Conservation (phyloP, 30 jellyfish, hydroid and myxozoan species). For the Phacellophora camtschatica region DNA sequence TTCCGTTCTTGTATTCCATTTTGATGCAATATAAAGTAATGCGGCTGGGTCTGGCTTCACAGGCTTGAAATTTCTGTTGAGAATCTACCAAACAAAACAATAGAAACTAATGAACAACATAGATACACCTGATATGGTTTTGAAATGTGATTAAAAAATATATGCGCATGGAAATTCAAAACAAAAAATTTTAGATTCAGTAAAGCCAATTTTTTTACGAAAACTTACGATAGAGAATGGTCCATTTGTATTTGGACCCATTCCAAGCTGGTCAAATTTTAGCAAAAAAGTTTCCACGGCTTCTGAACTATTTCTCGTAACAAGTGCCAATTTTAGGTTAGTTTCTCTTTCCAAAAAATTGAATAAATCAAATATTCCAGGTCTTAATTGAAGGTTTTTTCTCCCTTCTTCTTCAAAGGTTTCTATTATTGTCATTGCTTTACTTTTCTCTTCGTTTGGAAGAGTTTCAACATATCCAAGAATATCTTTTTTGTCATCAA, state of each 20-base stretch:
- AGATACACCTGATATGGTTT: too few species aligned
- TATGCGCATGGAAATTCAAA: too few species aligned
- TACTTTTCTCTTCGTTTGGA: constrained; percentile 34
- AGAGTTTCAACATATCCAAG: constrained; percentile 63
- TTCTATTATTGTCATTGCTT: constrained; percentile 53
- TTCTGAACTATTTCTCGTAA: constrained; percentile 72
- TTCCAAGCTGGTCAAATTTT: constrained; percentile 26
- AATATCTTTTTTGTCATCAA: constrained; percentile 61
- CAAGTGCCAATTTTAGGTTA: constrained; percentile 50
- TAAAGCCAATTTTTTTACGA: too few species aligned
- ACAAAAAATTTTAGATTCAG: too few species aligned
- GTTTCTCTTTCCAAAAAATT: constrained; percentile 13
- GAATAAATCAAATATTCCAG: constrained; percentile 60
- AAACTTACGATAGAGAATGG: constrained; percentile 38
- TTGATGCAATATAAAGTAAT: constrained; percentile 66
- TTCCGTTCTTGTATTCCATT: constrained; percentile 57
- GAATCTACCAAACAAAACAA: constrained; percentile 32
- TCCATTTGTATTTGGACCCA: neutral
- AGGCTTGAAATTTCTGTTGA: constrained; percentile 93
- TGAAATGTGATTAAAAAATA: too few species aligned
- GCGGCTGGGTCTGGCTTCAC: constrained; percentile 98
- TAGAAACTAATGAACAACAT: too few species aligned
- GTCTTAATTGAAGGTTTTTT: constrained; percentile 59
- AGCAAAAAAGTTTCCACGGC: constrained; percentile 75
- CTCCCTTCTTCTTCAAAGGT: constrained; percentile 90